Base-by-base conservation (phyloP, 2,113 vertebrate genomes). In the Anhinga anhinga region DNA sequence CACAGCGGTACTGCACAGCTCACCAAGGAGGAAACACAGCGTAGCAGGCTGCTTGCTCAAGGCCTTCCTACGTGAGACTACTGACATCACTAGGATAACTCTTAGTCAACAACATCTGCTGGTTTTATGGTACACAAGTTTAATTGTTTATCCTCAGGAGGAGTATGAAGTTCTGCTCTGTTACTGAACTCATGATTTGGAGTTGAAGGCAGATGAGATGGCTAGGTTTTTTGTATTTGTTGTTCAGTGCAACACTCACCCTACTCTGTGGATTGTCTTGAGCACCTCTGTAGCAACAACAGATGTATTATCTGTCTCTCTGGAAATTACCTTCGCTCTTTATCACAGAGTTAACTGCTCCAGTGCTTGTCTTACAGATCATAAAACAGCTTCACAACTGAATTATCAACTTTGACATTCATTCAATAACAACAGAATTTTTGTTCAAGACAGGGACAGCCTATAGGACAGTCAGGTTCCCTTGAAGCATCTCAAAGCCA, bases 71-170 rank as follows among this genome's bases (percentile, higher is more conserved):
- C 0, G 0, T 0, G 1, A 82, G 34, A 58, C 50, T 49, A 15
- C 36, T 7, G 16, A 70, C 3, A 1, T 22, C 6, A 4, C 50
- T 30, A 62, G 42, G 52, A 3, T 26, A 88, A 53, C 38, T 49
- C 20, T 0, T 5, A 63, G 29, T 52, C 83, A 77, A 5, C 1
- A 1, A 27, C 1, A 0, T 13, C 34, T 2, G 3, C 59, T 81
- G 34, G 10, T 44, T 72, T 94, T 22, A 65, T 5, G 30, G 76
- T 6, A 71, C 1, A 15, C 20, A 55, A 77, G 20, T 74, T 78
- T 42, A 65, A 34, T 14, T 56, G 53, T 44, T 69, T 30, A 86
- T 42, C 63, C 74, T 58, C 22, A 94, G 40, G 42, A 77, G 15
- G 5, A 71, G 5, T 15, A 66, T 34, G 17, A 78, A 88, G 29